Percentiles rank a stretch among this genome's conserved stretches.
Conservation (phyloP, 1,140 invertebrate genomes). For the Musca domestica region DNA sequence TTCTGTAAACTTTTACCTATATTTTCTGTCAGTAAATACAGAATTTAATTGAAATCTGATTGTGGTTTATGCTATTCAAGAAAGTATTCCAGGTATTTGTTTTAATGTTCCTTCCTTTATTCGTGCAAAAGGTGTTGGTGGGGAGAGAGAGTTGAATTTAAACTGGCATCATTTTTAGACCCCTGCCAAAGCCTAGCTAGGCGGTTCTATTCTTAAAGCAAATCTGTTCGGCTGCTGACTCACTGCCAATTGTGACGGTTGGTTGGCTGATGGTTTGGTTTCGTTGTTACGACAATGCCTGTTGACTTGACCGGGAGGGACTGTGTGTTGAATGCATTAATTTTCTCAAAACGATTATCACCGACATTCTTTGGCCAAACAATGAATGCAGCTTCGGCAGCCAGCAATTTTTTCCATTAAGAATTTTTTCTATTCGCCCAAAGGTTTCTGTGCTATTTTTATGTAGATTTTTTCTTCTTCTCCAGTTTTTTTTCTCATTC, state of each 20-base stretch:
- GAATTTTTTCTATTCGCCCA: neutral
- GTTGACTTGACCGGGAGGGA: no score
- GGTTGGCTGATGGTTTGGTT: neutral
- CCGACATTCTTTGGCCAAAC: neutral
- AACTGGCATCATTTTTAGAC: constrained; percentile 1
- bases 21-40: neutral
- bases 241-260: neutral
- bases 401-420: constrained; percentile 5
- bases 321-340: constrained; percentile 4
- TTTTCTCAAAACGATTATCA: constrained; percentile 21
- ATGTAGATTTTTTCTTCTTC: neutral
- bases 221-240: neutral
- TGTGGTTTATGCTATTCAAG: constrained; percentile 16
- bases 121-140: no score
- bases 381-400: no score
- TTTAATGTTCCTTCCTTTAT: neutral
- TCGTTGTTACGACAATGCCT: no score
- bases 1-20: no score
- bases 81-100: constrained; percentile 9
- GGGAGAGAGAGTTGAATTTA: neutral
- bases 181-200: neutral
- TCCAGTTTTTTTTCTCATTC: neutral
- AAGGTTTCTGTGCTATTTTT: neutral
- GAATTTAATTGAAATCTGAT: constrained; percentile 16
- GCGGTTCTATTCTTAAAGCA: neutral